Evolutionary conservation across 2,888 invertebrate genomes (phyloP).

Genomic region (Amorpha juglandis): DNA sequence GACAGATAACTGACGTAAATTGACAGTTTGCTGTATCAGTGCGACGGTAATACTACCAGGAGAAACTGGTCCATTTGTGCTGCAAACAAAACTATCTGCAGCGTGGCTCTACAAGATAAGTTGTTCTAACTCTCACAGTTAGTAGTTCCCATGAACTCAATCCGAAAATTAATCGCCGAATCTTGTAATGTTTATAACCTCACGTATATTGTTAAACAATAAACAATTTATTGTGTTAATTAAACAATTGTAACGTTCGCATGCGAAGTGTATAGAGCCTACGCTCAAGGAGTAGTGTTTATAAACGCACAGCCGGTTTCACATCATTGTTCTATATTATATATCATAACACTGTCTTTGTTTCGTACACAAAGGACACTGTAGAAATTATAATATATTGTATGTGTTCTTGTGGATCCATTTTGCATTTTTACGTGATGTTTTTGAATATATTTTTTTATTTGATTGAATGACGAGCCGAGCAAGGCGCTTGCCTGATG

Average conservation of each 20-base stretch:
- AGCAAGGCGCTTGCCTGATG: too few species aligned
- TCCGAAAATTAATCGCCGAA: background rate
- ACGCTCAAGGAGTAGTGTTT: slow-evolving; percentile 27
- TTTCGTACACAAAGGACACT: slow-evolving; percentile 11
- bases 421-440: background rate
- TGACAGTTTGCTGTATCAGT: too few species aligned
- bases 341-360: slow-evolving; percentile 22
- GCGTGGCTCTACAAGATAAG: background rate
- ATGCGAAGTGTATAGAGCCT: background rate
- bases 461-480: too few species aligned
- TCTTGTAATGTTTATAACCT: background rate
- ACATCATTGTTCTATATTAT: slow-evolving; percentile 55
- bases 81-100: too few species aligned
- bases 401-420: background rate
- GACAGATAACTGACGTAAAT: too few species aligned
- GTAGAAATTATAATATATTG: slow-evolving; percentile 3
- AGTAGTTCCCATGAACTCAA: slow-evolving; percentile 1
- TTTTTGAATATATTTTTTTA: background rate
- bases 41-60: too few species aligned
- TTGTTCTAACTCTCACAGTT: background rate
- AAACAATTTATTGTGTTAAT: slow-evolving; percentile 25
- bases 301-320: slow-evolving; percentile 65
- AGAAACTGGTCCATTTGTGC: too few species aligned
- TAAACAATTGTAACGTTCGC: slow-evolving; percentile 17
- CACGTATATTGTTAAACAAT: slow-evolving; percentile 21